phyloP scores from a whole-genome alignment of 2,888 invertebrate species.

The Calameuta filiformis region DNA sequence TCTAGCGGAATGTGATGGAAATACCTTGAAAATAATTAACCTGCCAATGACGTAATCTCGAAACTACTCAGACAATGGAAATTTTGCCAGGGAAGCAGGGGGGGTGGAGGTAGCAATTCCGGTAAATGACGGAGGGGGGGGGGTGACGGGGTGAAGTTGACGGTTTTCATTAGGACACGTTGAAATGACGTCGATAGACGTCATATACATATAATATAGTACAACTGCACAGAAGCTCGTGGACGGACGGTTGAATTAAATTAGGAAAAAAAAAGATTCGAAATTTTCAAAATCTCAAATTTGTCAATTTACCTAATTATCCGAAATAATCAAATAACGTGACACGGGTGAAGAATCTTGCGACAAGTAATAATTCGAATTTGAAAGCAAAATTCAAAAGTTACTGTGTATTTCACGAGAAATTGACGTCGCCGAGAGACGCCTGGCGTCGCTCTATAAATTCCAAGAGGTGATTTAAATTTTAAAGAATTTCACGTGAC shows the following conservation, averaged over 20 bases:
- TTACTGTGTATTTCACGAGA: neutral
- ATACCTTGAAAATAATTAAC: neutral
- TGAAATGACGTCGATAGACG: neutral
- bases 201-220: too few relatives aligned
- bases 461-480: slow-evolving; percentile 48
- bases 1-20: neutral
- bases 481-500: slow-evolving; percentile 32
- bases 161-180: neutral
- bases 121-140: neutral
- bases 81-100: neutral
- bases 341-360: neutral
- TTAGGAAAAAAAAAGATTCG: too few relatives aligned
- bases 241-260: too few relatives aligned
- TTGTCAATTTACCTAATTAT: too few relatives aligned
- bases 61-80: neutral
- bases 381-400: neutral
- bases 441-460: slow-evolving; percentile 33
- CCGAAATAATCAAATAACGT: too few relatives aligned
- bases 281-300: too few relatives aligned
- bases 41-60: neutral
- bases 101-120: too few relatives aligned
- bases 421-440: neutral
- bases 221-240: too few relatives aligned
- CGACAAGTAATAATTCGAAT: neutral
- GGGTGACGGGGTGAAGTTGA: neutral